Evolutionary conservation across 2,888 invertebrate species (phyloP), one percentile per base, ranked within the genome.

Genomic region (Stenodema calcarata): DNA sequence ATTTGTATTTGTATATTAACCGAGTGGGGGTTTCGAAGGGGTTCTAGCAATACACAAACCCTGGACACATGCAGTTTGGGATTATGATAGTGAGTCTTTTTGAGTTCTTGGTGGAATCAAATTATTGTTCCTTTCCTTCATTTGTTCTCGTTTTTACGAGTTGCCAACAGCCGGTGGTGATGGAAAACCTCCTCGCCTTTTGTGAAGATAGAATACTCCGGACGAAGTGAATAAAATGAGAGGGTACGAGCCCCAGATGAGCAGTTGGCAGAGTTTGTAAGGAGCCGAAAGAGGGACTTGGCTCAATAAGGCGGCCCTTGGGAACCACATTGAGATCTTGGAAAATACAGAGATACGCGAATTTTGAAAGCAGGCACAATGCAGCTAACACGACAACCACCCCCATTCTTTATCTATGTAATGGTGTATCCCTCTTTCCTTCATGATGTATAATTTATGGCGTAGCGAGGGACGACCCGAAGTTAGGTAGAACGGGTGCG

Each of bases 361-460:
- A 78, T 78, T 78, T 44, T n/a, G 41, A 44, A 27, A 42, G 78
- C 78, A 42, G 44, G 78, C 78, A 27, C 41, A 78, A 42, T 1
- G 23, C 78, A 41, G 42, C 76, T 30, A 76, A 76, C 41, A 76
- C 35, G 76, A 76, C 78, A 78, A 78, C 42, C 41, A 18, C 76
- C 41, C 42, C 78, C 78, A 18, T 78, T 78, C 23, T 42, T 78
- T 78, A 44, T 78, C 44, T 78, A 44, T 78, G 78, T 78, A 78
- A 78, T 78, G 78, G 78, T 78, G 78, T 78, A 42, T 78, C 78
- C n/a, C 78, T 78, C 44, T 78, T 78, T 78, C 44, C 78, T 44
- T 78, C 23, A 42, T 78, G 41, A 44, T 44, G 78, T 44, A 41
- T 78, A 23, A 78, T 78, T 78, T 78, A 78, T 78, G 41, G 78